Conservation (phyloP, 1,140 invertebrate genomes). For the Drosophila sechellia region DNA sequence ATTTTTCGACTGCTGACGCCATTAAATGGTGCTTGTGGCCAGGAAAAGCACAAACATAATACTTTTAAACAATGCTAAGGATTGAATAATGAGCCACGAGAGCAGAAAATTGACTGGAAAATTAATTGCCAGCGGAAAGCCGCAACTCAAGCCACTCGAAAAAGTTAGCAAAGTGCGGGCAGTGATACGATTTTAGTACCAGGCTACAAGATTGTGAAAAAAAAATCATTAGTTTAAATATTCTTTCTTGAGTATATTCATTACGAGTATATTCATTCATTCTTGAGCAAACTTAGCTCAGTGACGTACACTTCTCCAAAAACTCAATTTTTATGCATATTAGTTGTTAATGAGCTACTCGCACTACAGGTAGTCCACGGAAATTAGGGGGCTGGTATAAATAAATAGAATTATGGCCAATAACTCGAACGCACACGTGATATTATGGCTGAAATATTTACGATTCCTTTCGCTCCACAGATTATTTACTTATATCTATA, state of each 20-base stretch:
- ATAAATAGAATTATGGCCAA: constrained; percentile 67
- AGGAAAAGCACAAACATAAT: neutral
- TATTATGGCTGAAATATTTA: constrained; percentile 62
- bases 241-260: constrained; percentile 1
- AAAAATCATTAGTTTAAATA: neutral
- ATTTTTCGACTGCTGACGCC: constrained; percentile 56
- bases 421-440: constrained; percentile 62
- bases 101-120: constrained; percentile 41
- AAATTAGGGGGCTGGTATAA: constrained; percentile 51
- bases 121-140: constrained; percentile 42
- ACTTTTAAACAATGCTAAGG: constrained; percentile 31
- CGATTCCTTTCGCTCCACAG: constrained; percentile 21
- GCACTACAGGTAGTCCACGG: constrained; percentile 55
- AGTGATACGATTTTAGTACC: constrained; percentile 20
- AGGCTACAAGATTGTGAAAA: neutral
- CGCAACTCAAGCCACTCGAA: constrained; percentile 22
- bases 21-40: constrained; percentile 36
- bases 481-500: constrained; percentile 43
- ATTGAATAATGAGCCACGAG: constrained; percentile 35
- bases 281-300: constrained; percentile 16
- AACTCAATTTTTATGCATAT: constrained; percentile 51
- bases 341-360: constrained; percentile 61
- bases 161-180: constrained; percentile 25
- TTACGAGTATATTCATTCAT: constrained; percentile 10
- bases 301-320: constrained; percentile 30